A percentile compares a stretch with the other conserved stretches of the same genome.
Evolutionary conservation across 1,140 invertebrate species (phyloP).

Genomic region (Medauroidea extradentata): DNA sequence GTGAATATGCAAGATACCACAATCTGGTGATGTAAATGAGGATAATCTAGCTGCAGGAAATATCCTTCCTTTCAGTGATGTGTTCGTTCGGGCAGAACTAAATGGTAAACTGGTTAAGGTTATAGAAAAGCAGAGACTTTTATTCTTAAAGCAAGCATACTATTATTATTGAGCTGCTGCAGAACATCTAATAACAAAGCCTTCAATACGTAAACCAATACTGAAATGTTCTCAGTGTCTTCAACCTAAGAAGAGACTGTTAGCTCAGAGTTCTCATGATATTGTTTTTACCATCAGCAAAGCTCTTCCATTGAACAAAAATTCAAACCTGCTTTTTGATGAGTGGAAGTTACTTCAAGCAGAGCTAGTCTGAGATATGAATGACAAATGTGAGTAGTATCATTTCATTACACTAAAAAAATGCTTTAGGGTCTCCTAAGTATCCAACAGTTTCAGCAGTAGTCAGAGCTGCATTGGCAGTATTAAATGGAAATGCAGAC

Average conservation of each 20-base stretch:
- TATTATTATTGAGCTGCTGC: no score
- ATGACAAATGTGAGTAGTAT: slow-evolving; percentile 12
- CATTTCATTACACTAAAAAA: slow-evolving; percentile 13
- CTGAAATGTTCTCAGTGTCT: slow-evolving; percentile 1
- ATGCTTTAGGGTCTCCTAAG: slow-evolving; percentile 3
- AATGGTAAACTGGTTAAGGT: no score
- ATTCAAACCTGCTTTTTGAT: background rate
- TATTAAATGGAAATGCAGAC: slow-evolving; percentile 14
- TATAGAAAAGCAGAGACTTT: no score
- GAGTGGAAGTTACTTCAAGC: slow-evolving; percentile 19
- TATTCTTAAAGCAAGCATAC: no score
- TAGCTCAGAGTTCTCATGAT: background rate
- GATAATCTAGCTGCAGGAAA: no score
- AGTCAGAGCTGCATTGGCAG: slow-evolving; percentile 11
- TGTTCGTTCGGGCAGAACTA: no score
- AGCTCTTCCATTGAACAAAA: slow-evolving; percentile 1
- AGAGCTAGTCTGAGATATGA: slow-evolving; percentile 4
- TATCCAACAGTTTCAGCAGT: slow-evolving; percentile 11
- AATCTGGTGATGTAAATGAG: no score
- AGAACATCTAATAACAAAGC: no score
- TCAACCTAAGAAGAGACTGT: slow-evolving; percentile 1
- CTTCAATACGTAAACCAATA: background rate
- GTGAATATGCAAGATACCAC: no score
- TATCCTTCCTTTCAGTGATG: no score
- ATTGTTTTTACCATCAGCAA: slow-evolving; percentile 1